Base-by-base conservation (phyloP, 2,888 invertebrate species). In the Limnephilus marmoratus region DNA sequence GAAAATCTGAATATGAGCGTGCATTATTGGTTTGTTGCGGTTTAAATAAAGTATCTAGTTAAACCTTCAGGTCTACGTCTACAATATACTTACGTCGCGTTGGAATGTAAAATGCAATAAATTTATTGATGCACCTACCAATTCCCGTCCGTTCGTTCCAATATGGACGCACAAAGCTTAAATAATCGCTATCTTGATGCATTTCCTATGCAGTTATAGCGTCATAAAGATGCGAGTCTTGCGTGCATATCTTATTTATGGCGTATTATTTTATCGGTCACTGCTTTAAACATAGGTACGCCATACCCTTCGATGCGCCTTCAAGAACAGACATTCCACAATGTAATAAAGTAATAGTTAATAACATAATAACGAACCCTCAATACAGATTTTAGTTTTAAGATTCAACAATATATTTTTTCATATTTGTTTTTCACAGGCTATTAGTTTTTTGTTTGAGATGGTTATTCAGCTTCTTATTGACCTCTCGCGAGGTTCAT, bases 141-240 rank as follows among this genome's bases (percentile, higher is more conserved):
- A 68, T 9, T n/a, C 24, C 68, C 24, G n/a, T 68, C 68, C 9
- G n/a, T 68, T n/a, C 68, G 9, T 68, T 68, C 68, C 24, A 68
- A 68, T 68, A 68, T 68, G 68, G 68, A 68, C 68, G 68, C n/a
- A 68, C 68, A 68, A 68, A n/a, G 68, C 68, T 68, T 68, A n/a
- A 68, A 68, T n/a, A 68, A 68, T 68, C 24, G 68, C 68, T 24
- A 68, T 68, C 68, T 24, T 68, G 68, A 68, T 68, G 7, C 68
- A 68, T 68, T 68, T 68, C 68, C 68, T 68, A 68, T 68, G 68
- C 68, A 68, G 9, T 68, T 68, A 68, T n/a, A 9, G 68, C 68
- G 68, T 68, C 68, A n/a, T 68, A 68, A 24, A 24, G 68, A 68
- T 24, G 68, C 68, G 68, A 18, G 24, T 68, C 68, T 68, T 68